Evolutionary conservation across 2,888 invertebrate genomes (phyloP).

Genomic region (Drosophila austrosaltans): DNA sequence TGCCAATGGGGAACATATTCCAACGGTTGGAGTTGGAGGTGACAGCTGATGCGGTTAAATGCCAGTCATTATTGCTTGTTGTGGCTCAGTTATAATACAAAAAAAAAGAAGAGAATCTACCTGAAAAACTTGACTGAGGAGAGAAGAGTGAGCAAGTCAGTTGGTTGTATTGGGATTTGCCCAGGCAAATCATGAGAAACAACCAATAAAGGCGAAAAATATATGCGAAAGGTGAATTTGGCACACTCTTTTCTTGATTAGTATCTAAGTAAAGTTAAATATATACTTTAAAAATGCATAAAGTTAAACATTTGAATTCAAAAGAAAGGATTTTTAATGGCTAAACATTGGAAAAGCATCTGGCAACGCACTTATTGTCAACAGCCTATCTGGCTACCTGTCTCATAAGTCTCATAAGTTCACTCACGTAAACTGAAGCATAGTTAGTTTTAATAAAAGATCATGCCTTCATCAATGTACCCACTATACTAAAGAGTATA

Average conservation of each 20-base stretch:
- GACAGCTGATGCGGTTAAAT: slow-evolving; percentile 33
- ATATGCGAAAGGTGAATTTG: not conserved
- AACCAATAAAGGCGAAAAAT: not conserved
- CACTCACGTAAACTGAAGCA: too few relatives aligned
- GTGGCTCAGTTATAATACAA: slow-evolving; percentile 9
- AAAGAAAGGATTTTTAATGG: too few relatives aligned
- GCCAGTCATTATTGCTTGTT: slow-evolving; percentile 33
- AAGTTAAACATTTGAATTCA: too few relatives aligned
- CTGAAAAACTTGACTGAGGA: slow-evolving; percentile 10
- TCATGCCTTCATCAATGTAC: not conserved
- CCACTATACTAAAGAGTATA: not conserved
- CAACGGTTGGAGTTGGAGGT: not conserved
- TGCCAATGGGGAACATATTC: not conserved
- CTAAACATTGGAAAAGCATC: too few relatives aligned
- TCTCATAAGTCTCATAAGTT: too few relatives aligned
- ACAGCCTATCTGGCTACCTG: too few relatives aligned
- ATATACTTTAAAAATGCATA: too few relatives aligned
- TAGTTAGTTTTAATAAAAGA: too few relatives aligned
- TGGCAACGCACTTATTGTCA: too few relatives aligned
- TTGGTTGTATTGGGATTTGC: slow-evolving; percentile 30
- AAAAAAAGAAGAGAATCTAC: not conserved
- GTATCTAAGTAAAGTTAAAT: too few relatives aligned
- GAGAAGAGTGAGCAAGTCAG: not conserved
- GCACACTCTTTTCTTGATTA: not conserved
- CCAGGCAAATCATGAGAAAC: slow-evolving; percentile 31